Base-by-base conservation (phyloP, 2,113 vertebrate species). In the Poecilia latipinna region DNA sequence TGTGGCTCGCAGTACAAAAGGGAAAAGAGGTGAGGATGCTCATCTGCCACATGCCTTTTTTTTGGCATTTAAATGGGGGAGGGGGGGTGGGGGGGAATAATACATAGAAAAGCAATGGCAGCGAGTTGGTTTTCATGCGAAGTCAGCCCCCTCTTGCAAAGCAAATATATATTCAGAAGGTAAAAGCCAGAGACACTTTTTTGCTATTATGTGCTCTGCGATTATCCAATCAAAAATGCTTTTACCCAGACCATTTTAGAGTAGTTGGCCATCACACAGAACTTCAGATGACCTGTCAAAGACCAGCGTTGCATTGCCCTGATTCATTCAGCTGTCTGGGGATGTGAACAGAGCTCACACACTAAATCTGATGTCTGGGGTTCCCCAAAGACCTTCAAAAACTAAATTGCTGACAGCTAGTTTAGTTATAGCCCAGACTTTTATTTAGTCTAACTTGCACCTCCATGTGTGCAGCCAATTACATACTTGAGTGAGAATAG, bases 221-320 rank as follows among this genome's bases (percentile, higher is more conserved):
- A 79, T 86, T 80, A 79, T 82, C 61, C 65, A 83, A 79, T 82
- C 69, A 83, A 79, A 35, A 67, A 71, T 39, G 68, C 75, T 63
- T 32, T 60, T 78, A 32, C 42, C 48, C 31, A 26, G 42, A 74
- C 68, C 24, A 32, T 54, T 82, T 66, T 69, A 68, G 72, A 79
- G 68, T 61, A 61, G 80, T 29, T 44, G 67, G 61, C 70, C 68
- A 79, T 74, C 57, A 77, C 62, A 3, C n/a, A 48, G 67, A 84
- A 84, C 68, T 75, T 65, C 24, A 62, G 62, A 71, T 70, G 72
- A 87, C 83, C 75, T 68, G 78, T 79, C 73, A 79, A 66, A 68
- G 11, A 39, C 62, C 39, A 31, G 44, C 31, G 29, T 62, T 37
- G 68, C 24, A 68, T 61, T 61, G 42, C 65, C 37, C 48, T 65